Evolutionary conservation across 1,140 invertebrate species (phyloP).

Genomic region (Eubasilissa regina): DNA sequence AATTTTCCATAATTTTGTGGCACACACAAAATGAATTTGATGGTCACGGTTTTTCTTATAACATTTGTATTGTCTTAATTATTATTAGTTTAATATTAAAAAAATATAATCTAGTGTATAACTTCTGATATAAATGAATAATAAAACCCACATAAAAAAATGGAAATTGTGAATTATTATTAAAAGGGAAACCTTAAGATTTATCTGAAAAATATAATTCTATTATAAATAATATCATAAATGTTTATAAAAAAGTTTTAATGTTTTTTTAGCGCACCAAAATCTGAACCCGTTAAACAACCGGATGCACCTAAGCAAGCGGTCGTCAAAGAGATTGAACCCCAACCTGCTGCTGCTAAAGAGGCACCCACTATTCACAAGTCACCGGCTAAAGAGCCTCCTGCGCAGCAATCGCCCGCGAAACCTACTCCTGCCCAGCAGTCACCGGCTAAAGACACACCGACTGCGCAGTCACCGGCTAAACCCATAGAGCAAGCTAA

Average conservation of each 20-base stretch:
- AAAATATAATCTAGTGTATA: no score
- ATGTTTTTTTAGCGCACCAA: slow-evolving; percentile 19
- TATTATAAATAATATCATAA: no score
- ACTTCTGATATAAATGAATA: no score
- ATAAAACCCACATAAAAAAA: no score
- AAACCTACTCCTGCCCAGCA: slow-evolving; percentile 24
- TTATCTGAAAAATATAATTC: background rate
- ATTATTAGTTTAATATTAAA: no score
- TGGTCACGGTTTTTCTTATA: no score
- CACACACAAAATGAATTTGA: no score
- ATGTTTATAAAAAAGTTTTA: no score
- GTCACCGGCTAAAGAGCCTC: slow-evolving; percentile 29
- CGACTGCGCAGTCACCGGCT: slow-evolving; percentile 19
- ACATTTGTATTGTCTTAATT: no score
- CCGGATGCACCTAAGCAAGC: slow-evolving; percentile 46
- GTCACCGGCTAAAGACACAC: background rate
- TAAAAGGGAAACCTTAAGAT: no score
- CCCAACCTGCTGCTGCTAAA: background rate
- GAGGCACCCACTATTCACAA: background rate
- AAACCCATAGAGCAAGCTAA: slow-evolving; percentile 28
- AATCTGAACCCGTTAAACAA: slow-evolving; percentile 41
- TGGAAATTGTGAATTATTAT: no score
- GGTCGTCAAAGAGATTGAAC: slow-evolving; percentile 17
- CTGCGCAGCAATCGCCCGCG: slow-evolving; percentile 23
- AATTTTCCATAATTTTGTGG: no score